Conservation (phyloP, 2,797 vertebrate genomes). For the Clarias laeviceps region DNA sequence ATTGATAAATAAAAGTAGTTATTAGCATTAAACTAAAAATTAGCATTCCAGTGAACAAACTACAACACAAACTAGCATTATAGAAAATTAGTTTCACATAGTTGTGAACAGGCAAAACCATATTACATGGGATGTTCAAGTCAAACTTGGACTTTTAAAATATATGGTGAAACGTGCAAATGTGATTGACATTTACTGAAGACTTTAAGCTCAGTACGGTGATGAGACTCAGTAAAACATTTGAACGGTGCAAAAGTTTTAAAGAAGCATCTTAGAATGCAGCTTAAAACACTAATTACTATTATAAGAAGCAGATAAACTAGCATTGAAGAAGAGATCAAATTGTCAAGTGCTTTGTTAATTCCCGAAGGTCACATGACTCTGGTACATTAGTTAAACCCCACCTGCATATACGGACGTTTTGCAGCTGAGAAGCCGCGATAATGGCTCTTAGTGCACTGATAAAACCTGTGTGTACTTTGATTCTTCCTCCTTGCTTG, state of each 20-base stretch:
- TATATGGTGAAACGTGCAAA: too few relatives aligned
- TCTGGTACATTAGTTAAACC: not conserved
- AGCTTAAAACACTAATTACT: too few relatives aligned
- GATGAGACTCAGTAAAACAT: too few relatives aligned
- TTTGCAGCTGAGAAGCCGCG: constrained; percentile 17
- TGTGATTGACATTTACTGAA: too few relatives aligned
- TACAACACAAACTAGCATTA: not conserved
- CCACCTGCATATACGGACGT: not conserved
- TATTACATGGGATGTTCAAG: too few relatives aligned
- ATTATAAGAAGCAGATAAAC: not conserved
- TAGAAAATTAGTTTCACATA: not conserved
- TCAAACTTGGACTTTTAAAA: not conserved
- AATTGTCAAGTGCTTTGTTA: not conserved
- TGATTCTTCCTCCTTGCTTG: not conserved
- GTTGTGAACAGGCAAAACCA: not conserved
- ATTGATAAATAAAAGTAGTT: too few relatives aligned
- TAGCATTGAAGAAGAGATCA: not conserved
- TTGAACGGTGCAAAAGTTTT: too few relatives aligned
- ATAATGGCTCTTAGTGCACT: constrained; percentile 17
- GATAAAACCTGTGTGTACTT: not conserved
- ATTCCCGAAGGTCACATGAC: not conserved
- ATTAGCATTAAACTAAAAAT: too few relatives aligned
- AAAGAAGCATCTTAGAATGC: not conserved
- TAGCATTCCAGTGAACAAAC: not conserved
- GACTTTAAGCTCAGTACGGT: too few relatives aligned